Base-by-base conservation (phyloP, 1,140 invertebrate species). In the Zaprionus tsacasi region DNA sequence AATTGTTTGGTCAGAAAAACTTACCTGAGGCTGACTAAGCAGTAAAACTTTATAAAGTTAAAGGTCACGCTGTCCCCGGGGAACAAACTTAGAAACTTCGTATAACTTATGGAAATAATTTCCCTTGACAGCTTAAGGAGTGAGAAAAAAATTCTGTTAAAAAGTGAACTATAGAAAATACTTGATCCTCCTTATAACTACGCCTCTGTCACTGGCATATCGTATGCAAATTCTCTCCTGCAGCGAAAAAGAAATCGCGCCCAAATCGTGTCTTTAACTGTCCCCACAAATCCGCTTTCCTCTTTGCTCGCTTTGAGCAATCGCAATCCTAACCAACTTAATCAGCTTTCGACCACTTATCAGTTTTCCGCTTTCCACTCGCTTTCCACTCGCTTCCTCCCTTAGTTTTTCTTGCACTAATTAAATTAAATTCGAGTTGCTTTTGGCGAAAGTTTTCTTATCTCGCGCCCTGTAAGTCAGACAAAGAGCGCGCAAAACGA, bases 361-460 rank as follows among this genome's bases (percentile, higher is more conserved):
- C 75, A 66, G 60, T 40, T 59, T 54, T 43, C 48, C 50, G 60
- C 63, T 50, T 56, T 58, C 13, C 5, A 54, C 63, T 67, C 40
- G 64, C 50, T 55, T 54, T 52, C 52, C 27, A 13, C 27, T n/a
- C n/a, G n/a, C 21, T 2, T 21, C 21, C 21, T 21, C 21, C 21
- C 21, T 1, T 21, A 72, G 55, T 48, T 66, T 73, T 60, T 55
- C 35, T 65, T 55, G 21, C 60, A 80, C 76, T 87, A 87, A 87
- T 87, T 87, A 79, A 87, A 87, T 87, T 72, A 82, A 61, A 87
- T 76, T 69, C 72, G 61, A 79, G 78, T 76, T 78, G 74, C 74
- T 71, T 70, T 77, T 60, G 67, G 40, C 50, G 40, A 58, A 86
- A 86, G 70, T 67, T 81, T 79, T 43, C 70, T 86, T 86, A 86